Base-by-base conservation (phyloP, 1,140 invertebrate genomes). In the Sipha flava region DNA sequence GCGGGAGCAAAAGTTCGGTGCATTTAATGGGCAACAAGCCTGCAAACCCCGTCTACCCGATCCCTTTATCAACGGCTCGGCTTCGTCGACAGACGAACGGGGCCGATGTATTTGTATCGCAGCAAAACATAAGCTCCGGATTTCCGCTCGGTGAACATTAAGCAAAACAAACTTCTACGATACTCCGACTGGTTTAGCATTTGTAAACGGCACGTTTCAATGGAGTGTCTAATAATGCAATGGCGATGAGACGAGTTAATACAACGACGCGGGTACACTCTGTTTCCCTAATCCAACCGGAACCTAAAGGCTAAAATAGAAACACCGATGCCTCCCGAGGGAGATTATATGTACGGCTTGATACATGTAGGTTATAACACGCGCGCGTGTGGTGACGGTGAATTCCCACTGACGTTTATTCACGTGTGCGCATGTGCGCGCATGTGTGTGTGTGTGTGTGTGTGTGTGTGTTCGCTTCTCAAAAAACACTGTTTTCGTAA, bases 111-210 rank as follows among this genome's bases (percentile, higher is more conserved):
- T 73, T 70, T 23, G 66, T 47, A 70, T 31, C 47, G 66, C n/a
- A 59, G 54, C 70, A 49, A 73, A 73, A 73, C 70, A 73, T 73
- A 73, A 73, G 70, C 70, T 64, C 18, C 70, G 70, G 70, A 73
- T 16, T 52, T 73, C 70, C 70, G 40, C 37, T 73, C 70, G 70
- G 45, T 31, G 29, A 73, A 73, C 70, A 73, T 73, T 73, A 73
- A 73, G 70, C 45, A 52, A 73, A 73, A 73, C 70, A 73, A 73
- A 73, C 70, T 73, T 73, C 23, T 73, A 23, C 54, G n/a, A 26
- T 21, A n/a, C 18, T 10, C 70, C 45, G 45, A 49, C 70, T 49
- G 47, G 26, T 73, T 73, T 52, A 45, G 70, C 40, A 52, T 73
- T 73, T 34, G 66, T 70, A 70, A 70, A 70, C 47, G 66, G 66